Base-by-base conservation (phyloP, 2,113 vertebrate genomes). In the Eulacestoma nigropectus region DNA sequence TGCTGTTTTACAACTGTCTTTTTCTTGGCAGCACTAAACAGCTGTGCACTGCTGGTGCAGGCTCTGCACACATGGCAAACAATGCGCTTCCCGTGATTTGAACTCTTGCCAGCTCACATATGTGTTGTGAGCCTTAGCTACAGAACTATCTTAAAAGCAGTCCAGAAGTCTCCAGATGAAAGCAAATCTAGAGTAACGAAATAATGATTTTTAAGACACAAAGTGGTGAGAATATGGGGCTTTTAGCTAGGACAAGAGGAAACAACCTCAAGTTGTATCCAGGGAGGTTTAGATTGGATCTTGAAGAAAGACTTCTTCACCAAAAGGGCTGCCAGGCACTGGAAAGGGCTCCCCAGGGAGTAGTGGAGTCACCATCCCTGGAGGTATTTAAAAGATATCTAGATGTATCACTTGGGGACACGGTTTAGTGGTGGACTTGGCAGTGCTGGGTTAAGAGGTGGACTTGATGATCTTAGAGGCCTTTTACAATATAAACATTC, bases 21-120 rank as follows among this genome's bases (percentile, higher is more conserved):
- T 90, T 60, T 3, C 46, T 60, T 88, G 57, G 41, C 35, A 77
- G 4, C 20, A 35, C 27, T 63, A 18, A 42, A 16, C 10, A 0
- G 0, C 29, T 56, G 25, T 52, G 42, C 47, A 41, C 3, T 41
- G 30, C 26, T 79, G 32, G 11, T 56, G 13, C 10, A 32, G 26
- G 22, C 14, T 80, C 23, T 19, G 23, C n/a, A n/a, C n/a, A n/a
- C 39, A 39, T 39, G 33, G 30, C 21, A 67, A 70, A 46, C 4
- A 60, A 2, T 18, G 16, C 1, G 0, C n/a, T 59, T 19, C 32
- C 35, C 15, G 3, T 33, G 33, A 16, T 47, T 26, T 2, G 16
- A 78, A 18, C 29, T 21, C 55, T 42, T 62, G 33, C 33, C 33
- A 55, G 33, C 6, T 84, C 46, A 49, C 18, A 35, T 13, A 22